Evolutionary conservation across 2,888 invertebrate species (phyloP).

Genomic region (Leucophora obtusa): DNA sequence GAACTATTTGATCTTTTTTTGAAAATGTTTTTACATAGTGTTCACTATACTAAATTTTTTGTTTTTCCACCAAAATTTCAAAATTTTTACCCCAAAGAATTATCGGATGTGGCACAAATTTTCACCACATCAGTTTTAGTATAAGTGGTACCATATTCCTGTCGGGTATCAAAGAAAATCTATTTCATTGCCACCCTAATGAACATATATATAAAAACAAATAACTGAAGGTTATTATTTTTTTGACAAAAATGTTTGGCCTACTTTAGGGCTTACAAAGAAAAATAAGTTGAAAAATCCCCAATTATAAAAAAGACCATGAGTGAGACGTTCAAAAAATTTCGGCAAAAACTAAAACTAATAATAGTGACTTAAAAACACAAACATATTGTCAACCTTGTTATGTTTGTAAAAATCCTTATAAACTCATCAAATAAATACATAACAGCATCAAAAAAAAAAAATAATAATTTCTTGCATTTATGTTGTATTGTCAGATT

Average conservation of each 20-base stretch:
- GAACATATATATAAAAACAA: no score
- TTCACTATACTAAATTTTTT: no score
- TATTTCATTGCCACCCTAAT: no score
- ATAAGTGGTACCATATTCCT: no score
- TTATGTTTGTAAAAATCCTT: constrained; percentile 29
- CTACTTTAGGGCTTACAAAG: neutral
- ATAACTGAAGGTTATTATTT: no score
- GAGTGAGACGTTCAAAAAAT: neutral
- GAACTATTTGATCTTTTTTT: no score
- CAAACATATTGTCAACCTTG: constrained; percentile 43
- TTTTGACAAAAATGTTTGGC: neutral
- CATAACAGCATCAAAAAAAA: neutral
- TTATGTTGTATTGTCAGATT: neutral
- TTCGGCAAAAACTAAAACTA: neutral
- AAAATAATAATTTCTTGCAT: constrained; percentile 35
- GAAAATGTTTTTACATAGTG: no score
- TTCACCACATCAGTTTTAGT: no score
- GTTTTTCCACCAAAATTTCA: no score
- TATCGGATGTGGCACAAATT: no score
- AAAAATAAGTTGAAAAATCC: neutral
- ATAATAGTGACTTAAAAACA: constrained; percentile 9
- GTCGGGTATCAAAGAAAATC: no score
- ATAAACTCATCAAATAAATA: constrained; percentile 36
- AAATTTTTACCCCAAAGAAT: no score
- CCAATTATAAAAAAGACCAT: neutral